Evolutionary conservation across 2,113 vertebrate species (phyloP).

Genomic region (Gadus chalcogrammus): DNA sequence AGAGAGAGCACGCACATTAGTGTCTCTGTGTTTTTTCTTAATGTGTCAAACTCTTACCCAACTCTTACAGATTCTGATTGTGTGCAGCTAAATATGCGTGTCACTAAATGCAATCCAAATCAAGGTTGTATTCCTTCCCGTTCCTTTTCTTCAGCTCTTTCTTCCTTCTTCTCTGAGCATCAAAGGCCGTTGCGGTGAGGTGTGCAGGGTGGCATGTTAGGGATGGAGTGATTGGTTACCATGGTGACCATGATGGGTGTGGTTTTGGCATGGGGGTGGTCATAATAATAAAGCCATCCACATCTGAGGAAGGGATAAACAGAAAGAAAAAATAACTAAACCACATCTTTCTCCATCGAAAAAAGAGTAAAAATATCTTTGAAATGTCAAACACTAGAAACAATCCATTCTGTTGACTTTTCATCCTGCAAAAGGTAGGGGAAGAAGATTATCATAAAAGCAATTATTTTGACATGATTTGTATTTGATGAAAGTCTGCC

Average conservation of each 20-base stretch:
- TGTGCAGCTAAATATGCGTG: too few species aligned
- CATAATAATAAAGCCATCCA: conserved; percentile 31
- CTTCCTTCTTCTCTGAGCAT: conserved; percentile 30
- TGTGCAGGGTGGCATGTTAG: conserved; percentile 19
- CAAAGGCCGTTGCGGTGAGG: conserved; percentile 46
- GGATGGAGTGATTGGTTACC: conserved; percentile 10
- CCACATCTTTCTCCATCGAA: conserved; percentile 10
- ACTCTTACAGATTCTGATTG: background rate
- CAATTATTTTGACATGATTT: conserved; percentile 63
- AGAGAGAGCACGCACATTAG: background rate
- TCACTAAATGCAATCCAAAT: conserved; percentile 28
- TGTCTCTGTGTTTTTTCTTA: background rate
- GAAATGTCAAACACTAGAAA: conserved; percentile 15
- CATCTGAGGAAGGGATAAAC: conserved; percentile 31
- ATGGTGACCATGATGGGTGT: conserved; percentile 27
- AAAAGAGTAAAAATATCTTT: conserved; percentile 4
- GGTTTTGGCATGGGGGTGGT: conserved; percentile 39
- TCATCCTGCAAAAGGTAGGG: conserved; percentile 67
- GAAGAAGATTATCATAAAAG: conserved; percentile 59
- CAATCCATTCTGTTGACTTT: conserved; percentile 54
- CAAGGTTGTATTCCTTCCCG: conserved; percentile 17
- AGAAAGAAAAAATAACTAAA: conserved; percentile 20
- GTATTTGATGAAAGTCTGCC: conserved; percentile 64
- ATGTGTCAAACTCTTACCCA: background rate
- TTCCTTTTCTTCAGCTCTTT: conserved; percentile 24